Percentiles rank a stretch among this genome's conserved stretches.
phyloP scores from a whole-genome alignment of 2,113 vertebrate species.

The Orycteropus afer region DNA sequence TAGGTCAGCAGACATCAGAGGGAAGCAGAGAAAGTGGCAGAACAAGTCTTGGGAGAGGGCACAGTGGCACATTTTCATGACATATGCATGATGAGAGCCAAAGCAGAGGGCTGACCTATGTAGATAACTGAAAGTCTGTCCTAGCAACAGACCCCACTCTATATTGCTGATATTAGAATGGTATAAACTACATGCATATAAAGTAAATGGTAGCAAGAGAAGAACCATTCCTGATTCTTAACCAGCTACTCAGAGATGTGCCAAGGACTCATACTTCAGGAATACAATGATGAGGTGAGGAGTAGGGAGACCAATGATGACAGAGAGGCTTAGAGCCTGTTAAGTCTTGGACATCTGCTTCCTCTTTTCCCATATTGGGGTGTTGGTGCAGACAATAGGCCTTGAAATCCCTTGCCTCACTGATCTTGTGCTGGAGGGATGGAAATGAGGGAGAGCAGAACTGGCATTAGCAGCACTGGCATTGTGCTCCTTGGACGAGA shows the following conservation, averaged over 20 bases:
- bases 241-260: background rate
- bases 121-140: too few relatives aligned
- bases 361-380: background rate
- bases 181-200: background rate
- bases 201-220: background rate
- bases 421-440: background rate
- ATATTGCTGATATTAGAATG: background rate
- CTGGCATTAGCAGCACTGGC: too few relatives aligned
- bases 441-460: background rate
- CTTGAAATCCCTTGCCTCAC: background rate
- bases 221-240: background rate
- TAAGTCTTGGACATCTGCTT: too few relatives aligned
- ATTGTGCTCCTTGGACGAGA: background rate
- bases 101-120: background rate
- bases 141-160: background rate
- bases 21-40: background rate
- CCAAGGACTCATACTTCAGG: background rate
- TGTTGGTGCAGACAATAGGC: fast-evolving
- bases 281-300: background rate
- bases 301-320: background rate
- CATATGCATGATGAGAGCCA: background rate
- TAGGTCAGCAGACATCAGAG: background rate
- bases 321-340: too few relatives aligned
- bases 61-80: background rate
- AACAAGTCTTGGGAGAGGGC: background rate